Evolutionary conservation across 2,113 vertebrate species (phyloP).

Genomic region (Nettapus auritus): DNA sequence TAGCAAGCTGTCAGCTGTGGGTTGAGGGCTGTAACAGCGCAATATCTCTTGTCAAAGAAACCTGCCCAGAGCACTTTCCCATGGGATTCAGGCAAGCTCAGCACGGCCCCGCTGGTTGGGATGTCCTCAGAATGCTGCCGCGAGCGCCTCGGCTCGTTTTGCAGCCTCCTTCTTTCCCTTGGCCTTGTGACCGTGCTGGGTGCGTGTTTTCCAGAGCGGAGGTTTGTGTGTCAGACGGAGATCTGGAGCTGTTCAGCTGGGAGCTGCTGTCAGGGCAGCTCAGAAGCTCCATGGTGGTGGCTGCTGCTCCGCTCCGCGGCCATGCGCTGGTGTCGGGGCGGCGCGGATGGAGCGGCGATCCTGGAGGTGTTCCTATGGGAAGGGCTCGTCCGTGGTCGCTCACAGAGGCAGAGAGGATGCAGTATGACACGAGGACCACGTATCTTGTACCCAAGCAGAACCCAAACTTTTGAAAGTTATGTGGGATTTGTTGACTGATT

Average conservation of each 20-base stretch:
- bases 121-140: rapidly evolving
- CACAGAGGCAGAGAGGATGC: background rate
- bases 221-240: background rate
- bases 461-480: rapidly evolving
- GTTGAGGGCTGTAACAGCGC: rapidly evolving
- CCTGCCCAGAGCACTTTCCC: background rate
- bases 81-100: background rate
- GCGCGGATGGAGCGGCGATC: rapidly evolving
- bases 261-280: background rate
- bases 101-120: background rate
- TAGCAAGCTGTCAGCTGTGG: background rate
- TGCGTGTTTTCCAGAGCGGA: background rate
- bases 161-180: background rate
- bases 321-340: too few relatives aligned
- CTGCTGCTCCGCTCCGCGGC: too few relatives aligned
- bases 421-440: rapidly evolving
- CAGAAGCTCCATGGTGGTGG: too few relatives aligned
- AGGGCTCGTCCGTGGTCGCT: rapidly evolving
- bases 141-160: rapidly evolving
- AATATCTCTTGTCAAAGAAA: background rate
- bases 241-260: background rate
- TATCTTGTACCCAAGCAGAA: rapidly evolving
- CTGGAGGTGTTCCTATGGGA: rapidly evolving
- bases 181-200: background rate
- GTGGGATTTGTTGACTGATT: background rate